Base-by-base conservation (phyloP, 2,888 invertebrate species). In the Drosophila flavopinicola region DNA sequence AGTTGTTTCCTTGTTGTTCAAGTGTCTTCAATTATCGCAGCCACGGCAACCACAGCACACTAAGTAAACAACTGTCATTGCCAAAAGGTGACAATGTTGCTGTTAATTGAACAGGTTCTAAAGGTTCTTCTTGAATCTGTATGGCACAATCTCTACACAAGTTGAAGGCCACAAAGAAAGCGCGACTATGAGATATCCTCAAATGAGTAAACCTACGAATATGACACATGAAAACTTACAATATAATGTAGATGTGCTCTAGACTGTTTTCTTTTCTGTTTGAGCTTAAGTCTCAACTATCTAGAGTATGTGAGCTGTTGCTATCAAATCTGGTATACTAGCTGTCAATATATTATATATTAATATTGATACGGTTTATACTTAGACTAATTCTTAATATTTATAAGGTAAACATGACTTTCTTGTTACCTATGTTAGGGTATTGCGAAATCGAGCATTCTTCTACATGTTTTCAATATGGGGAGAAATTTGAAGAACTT, bases 101-200 rank as follows among this genome's bases (percentile, higher is more conserved):
- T 57, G 61, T 51, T 71, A 73, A 67, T 63, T 73, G 71, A 71
- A 73, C 71, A 71, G 74, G 68, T 71, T 71, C 42, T 30, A 47
- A 6, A 13, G 17, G 30, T 44, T 41, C 32, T 45, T 52, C 35
- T 6, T 7, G 29, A 23, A 23, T 42, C 13, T 15, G 15, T n/a
- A 7, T 39, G 15, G 25, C 2, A 49, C 11, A 27, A 38, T 27
- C 9, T 54, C 30, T 38, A 41, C 2, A 15, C 20, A 30, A 47
- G 32, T 15, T 9, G 10, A 49, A 32, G 20, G 24, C 24, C 24
- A 1, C 3, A n/a, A 44, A 17, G 24, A 33, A 33, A 33, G 10
- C 5, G 10, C 1, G 13, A 15, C 24, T 6, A 2, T 6, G 5
- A 39, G 9, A 39, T 24, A 24, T 23, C 23, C 27, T 27, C 24